A percentile compares a stretch with the other conserved stretches of the same genome.
Evolutionary conservation across 64 coral and sea anemone species (phyloP).

Genomic region (Actinia equina): DNA sequence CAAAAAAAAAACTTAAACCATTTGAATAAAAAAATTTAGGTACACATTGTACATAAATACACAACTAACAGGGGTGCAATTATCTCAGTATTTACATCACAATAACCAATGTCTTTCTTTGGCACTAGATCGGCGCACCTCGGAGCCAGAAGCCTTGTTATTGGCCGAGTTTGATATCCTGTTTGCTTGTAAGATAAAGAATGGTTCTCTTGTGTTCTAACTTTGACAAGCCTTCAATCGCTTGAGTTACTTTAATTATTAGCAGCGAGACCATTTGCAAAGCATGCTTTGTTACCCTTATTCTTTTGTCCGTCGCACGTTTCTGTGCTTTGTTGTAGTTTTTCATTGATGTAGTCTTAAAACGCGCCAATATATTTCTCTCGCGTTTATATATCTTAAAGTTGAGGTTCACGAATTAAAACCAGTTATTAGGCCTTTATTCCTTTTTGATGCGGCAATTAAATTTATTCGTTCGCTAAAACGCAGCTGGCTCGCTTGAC

Average conservation of each 20-base stretch:
- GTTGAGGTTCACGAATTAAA: background rate
- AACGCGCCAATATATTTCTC: background rate
- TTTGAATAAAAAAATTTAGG: background rate
- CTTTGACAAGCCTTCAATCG: slow-evolving; percentile 42
- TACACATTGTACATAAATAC: slow-evolving; percentile 21
- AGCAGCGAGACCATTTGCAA: slow-evolving; percentile 2
- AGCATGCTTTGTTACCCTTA: background rate
- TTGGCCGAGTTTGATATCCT: slow-evolving; percentile 40
- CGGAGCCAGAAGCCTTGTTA: slow-evolving; percentile 20
- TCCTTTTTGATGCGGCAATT: background rate
- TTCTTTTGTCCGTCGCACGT: slow-evolving; percentile 17
- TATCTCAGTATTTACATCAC: slow-evolving; percentile 56
- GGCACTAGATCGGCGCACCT: background rate
- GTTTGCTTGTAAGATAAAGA: slow-evolving; percentile 25
- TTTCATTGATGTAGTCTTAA: background rate
- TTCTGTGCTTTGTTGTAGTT: background rate
- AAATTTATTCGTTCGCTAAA: slow-evolving; percentile 6
- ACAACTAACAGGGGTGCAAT: slow-evolving; percentile 25
- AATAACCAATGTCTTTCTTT: slow-evolving; percentile 32
- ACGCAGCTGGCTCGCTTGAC: slow-evolving; percentile 26
- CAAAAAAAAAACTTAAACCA: background rate
- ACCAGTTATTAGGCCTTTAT: slow-evolving; percentile 8
- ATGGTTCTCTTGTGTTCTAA: slow-evolving; percentile 39
- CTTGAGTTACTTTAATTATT: slow-evolving; percentile 31
- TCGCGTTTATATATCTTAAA: slow-evolving; percentile 7